Base-by-base conservation (phyloP, 2,888 invertebrate genomes). In the Thumatha senex region DNA sequence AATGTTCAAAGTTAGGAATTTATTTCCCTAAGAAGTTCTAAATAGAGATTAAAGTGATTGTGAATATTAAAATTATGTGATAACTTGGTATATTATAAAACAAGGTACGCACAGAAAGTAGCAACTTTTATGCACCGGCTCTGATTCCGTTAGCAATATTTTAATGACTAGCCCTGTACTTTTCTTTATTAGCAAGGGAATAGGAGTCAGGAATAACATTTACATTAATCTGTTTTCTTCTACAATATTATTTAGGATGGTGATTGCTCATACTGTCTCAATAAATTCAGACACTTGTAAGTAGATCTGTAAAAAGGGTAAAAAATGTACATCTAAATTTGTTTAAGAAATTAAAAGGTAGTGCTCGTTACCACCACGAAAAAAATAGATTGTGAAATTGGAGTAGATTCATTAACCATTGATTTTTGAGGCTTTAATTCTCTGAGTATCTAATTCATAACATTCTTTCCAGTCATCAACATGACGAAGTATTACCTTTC, bases 401-500 rank as follows among this genome's bases (percentile, higher is more conserved):
- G 18, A 4, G 18, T 5, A 2, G 2, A 5, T 24, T 24, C 18
- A 31, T 31, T 31, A 11, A 3, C 31, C 8, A 8, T 31, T 31
- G 11, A 31, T 31, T 31, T 31, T 8, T 10, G 31, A 31, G 31
- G 1, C 31, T 31, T 31, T 31, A 8, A 5, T 31, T 11, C 11
- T 31, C 7, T 30, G 5, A 30, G 31, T 5, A 31, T 7, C 11
- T 31, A 31, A 31, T 11, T 31, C 31, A 1, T 31, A 2, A 3
- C 30, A 45, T 50, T 67, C 34, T 68, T 78, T 76, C 15, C 79
- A 85, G 87, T 59, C 51, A 67, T 52, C 76, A 84, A 57, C 63
- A 86, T 88, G 88, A 58, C 80, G 54, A 77, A 80, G 57, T 79
- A 82, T 63, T 82, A 78, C 51, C 54, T 83, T 46, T 61, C 79